These are phyloP conservation scores for Batillaria attramentaria DNA, from an alignment of 1,140 invertebrate genomes.

Conservation along the genomic window DNA sequence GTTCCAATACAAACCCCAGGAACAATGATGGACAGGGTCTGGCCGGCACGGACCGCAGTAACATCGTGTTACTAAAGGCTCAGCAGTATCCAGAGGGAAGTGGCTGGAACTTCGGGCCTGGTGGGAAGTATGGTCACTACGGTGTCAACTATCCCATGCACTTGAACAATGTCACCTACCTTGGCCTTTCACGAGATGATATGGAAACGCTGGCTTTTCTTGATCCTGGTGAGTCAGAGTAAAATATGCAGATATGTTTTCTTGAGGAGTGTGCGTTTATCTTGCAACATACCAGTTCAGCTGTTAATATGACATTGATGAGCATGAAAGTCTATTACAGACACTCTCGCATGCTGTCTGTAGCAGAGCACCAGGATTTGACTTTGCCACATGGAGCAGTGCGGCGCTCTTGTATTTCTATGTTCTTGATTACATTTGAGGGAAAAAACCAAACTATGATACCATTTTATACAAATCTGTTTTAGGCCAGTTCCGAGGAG, in stretches of 20 bases:
- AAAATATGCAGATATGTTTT: constrained; percentile 8
- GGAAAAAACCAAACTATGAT: no score
- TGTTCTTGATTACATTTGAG: no score
- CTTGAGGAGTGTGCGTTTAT: no score
- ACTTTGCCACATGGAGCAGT: no score
- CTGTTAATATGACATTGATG: no score
- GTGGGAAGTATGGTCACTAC: constrained; percentile 61
- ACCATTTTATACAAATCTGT: no score
- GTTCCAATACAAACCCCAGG: constrained; percentile 67
- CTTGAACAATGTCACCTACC: constrained; percentile 56
- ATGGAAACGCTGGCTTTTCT: constrained; percentile 60
- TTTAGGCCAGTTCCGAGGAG: constrained; percentile 63
- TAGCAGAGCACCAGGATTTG: no score
- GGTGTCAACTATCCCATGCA: constrained; percentile 64
- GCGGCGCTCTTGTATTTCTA: no score
- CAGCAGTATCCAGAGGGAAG: constrained; percentile 62
- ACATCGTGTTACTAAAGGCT: constrained; percentile 62
- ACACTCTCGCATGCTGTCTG: no score
- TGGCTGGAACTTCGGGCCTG: constrained; percentile 43
- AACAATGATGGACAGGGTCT: constrained; percentile 70
- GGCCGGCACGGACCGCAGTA: constrained; percentile 67
- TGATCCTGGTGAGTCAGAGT: constrained; percentile 52
- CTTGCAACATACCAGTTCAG: no score
- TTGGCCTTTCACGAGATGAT: constrained; percentile 55
- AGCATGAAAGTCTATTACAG: no score